Conservation (phyloP, 2,888 invertebrate genomes). For the Sympetrum striolatum region DNA sequence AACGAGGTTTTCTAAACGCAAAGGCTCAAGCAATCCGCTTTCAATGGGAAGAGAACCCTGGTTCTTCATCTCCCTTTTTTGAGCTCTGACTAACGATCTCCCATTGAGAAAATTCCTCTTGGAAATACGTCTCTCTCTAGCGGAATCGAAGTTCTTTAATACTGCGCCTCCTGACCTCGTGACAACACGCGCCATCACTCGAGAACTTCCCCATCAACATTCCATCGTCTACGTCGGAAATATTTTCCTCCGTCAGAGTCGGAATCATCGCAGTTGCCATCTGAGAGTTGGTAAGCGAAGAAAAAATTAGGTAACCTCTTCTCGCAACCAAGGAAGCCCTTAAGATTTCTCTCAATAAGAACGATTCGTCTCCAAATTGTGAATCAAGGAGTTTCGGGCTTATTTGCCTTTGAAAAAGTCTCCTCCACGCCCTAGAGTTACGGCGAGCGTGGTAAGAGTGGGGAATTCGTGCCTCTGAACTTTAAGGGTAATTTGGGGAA, state of each 20-base stretch:
- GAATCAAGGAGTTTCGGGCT: background rate
- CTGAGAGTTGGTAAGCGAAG: background rate
- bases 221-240: background rate
- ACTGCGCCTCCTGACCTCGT: background rate
- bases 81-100: background rate
- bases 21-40: no score
- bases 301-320: background rate
- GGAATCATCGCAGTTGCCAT: background rate
- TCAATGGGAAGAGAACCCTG: no score
- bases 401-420: background rate
- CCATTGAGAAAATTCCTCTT: background rate
- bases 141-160: background rate
- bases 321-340: no score
- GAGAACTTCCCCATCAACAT: background rate
- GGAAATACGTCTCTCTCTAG: background rate
- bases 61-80: background rate
- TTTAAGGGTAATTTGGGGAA: background rate
- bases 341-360: background rate
- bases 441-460: background rate
- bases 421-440: background rate
- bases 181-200: no score
- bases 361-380: background rate
- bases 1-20: no score
- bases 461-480: background rate
- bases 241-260: background rate